phyloP scores from a whole-genome alignment of 2,113 vertebrate species.

The Stomatorhinus ivindoensis region DNA sequence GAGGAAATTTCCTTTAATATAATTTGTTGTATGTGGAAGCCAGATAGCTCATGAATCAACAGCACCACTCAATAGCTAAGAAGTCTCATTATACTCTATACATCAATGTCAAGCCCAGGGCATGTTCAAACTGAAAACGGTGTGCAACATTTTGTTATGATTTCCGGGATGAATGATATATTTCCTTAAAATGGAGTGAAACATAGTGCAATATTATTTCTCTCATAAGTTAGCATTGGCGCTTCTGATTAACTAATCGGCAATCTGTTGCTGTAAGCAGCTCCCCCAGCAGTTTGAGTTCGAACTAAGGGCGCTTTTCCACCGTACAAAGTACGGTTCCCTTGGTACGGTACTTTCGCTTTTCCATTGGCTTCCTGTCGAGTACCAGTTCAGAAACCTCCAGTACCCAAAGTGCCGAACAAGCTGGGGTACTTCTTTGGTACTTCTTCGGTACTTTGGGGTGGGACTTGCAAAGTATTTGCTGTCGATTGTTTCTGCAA shows the following conservation, averaged over 20 bases:
- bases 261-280: not conserved
- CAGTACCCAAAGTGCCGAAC: too few relatives aligned
- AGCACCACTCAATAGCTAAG: not conserved
- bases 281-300: too few relatives aligned
- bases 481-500: too few relatives aligned
- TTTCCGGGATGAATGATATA: not conserved
- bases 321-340: too few relatives aligned
- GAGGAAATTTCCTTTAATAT: not conserved
- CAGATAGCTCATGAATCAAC: not conserved
- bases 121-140: not conserved
- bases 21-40: not conserved
- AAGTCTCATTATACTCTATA: not conserved
- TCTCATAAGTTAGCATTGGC: not conserved
- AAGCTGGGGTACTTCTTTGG: too few relatives aligned
- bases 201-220: not conserved
- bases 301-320: too few relatives aligned
- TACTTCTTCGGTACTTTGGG: too few relatives aligned
- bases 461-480: too few relatives aligned
- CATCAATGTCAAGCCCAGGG: not conserved
- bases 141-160: not conserved
- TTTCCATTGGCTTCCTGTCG: too few relatives aligned
- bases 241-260: not conserved
- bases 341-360: too few relatives aligned
- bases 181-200: not conserved
- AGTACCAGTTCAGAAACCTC: too few relatives aligned